Conservation (phyloP, 2,888 invertebrate genomes). For the Oscheius onirici region DNA sequence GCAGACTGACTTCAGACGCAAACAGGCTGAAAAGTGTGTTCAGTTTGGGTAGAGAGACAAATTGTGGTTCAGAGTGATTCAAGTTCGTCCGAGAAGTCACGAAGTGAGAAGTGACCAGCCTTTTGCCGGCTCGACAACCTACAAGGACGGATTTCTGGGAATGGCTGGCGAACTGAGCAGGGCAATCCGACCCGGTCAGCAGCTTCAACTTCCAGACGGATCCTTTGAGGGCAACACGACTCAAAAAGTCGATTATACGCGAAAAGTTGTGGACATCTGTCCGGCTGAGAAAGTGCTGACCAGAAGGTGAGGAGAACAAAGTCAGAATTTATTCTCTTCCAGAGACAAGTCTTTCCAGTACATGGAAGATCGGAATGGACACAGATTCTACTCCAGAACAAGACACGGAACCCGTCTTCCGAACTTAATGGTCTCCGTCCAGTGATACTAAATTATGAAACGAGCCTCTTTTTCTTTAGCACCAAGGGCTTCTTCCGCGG, state of each 20-base stretch:
- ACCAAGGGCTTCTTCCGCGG: not conserved
- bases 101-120: not conserved
- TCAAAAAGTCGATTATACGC: slow-evolving; percentile 47
- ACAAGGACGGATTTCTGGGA: slow-evolving; percentile 21
- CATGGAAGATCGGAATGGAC: slow-evolving; percentile 42
- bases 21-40: slow-evolving; percentile 27
- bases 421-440: slow-evolving; percentile 8
- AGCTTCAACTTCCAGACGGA: slow-evolving; percentile 37
- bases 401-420: slow-evolving; percentile 42
- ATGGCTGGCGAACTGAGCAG: slow-evolving; percentile 31
- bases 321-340: slow-evolving; percentile 1
- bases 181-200: slow-evolving; percentile 27
- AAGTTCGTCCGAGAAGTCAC: slow-evolving; percentile 25
- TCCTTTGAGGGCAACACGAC: slow-evolving; percentile 51
- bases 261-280: slow-evolving; percentile 53
- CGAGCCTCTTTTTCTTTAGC: not conserved
- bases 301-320: slow-evolving; percentile 35
- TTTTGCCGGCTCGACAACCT: slow-evolving; percentile 31
- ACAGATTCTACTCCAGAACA: slow-evolving; percentile 44
- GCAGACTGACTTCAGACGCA: slow-evolving; percentile 30
- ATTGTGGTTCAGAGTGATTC: not conserved
- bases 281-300: slow-evolving; percentile 56
- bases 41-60: not conserved
- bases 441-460: slow-evolving; percentile 4
- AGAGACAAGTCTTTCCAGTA: slow-evolving; percentile 50